A percentile compares a stretch with the other conserved stretches of the same genome.
Evolutionary conservation across 1,140 invertebrate genomes (phyloP).

Genomic region (Helicoverpa zea): DNA sequence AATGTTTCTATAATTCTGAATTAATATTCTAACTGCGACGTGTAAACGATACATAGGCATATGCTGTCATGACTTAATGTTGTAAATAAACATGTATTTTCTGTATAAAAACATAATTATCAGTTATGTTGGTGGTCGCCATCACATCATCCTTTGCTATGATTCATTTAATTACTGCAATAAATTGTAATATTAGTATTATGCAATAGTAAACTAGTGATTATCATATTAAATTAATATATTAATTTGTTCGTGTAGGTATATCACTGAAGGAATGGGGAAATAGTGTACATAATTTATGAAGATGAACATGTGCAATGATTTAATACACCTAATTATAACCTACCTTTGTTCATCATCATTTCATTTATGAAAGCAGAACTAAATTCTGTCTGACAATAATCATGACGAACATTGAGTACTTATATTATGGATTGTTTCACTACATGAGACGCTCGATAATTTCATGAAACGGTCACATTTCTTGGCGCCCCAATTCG

Average conservation of each 20-base stretch:
- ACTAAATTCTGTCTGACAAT: too few relatives aligned
- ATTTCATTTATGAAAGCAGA: too few relatives aligned
- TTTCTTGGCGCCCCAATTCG: too few relatives aligned
- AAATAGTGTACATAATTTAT: too few relatives aligned
- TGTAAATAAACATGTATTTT: neutral
- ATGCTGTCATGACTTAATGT: neutral
- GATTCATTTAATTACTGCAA: constrained; percentile 3
- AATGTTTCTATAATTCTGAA: neutral
- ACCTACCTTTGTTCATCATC: too few relatives aligned
- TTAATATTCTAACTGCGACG: neutral
- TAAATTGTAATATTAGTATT: neutral
- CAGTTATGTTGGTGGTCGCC: neutral
- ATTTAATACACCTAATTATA: neutral
- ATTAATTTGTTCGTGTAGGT: too few relatives aligned
- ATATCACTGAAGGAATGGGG: too few relatives aligned
- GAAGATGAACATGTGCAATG: neutral
- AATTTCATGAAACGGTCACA: too few relatives aligned
- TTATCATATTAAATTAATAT: neutral
- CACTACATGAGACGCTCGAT: too few relatives aligned
- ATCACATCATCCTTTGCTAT: constrained; percentile 12
- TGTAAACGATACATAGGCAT: neutral
- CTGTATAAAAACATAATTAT: neutral
- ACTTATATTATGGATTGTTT: too few relatives aligned
- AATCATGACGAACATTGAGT: too few relatives aligned
- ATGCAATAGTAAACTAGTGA: neutral